Conservation (phyloP, 2,888 invertebrate genomes). For the Spilarctia lutea region DNA sequence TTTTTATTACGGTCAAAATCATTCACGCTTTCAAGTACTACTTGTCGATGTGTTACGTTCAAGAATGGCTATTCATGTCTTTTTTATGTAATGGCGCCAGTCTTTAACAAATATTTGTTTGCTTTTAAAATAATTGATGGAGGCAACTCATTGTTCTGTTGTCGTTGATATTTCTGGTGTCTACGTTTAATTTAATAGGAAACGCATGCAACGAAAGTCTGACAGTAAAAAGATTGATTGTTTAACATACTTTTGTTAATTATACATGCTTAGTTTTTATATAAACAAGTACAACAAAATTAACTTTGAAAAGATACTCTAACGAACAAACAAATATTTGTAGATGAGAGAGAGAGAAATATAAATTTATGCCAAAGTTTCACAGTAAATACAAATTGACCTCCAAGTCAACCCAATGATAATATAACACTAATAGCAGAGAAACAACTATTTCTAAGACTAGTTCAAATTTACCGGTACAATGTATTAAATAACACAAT, state of each 20-base stretch:
- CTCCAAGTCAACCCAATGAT: conserved; percentile 13
- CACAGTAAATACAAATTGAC: not conserved
- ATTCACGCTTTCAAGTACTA: conserved; percentile 43
- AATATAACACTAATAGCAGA: conserved; percentile 3
- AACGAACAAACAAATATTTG: not conserved
- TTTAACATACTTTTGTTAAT: not conserved
- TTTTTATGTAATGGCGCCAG: conserved; percentile 55
- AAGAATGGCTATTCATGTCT: conserved; percentile 41
- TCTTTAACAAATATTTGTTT: conserved; percentile 28
- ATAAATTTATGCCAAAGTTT: not conserved
- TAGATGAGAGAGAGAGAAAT: too few species aligned
- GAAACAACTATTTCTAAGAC: conserved; percentile 13
- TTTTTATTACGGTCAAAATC: conserved; percentile 37
- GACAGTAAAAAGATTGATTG: not conserved
- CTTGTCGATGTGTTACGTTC: conserved; percentile 39
- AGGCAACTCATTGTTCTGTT: conserved; percentile 1
- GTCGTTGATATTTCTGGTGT: conserved; percentile 1
- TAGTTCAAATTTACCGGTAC: not conserved
- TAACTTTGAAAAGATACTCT: not conserved
- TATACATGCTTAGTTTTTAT: not conserved
- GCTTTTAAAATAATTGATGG: conserved; percentile 7
- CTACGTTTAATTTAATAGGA: not conserved
- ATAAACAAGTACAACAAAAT: not conserved
- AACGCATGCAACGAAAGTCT: not conserved
- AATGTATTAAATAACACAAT: conserved; percentile 28